Conservation (phyloP, 2,797 vertebrate genomes). For the Eidolon dupreanum region DNA sequence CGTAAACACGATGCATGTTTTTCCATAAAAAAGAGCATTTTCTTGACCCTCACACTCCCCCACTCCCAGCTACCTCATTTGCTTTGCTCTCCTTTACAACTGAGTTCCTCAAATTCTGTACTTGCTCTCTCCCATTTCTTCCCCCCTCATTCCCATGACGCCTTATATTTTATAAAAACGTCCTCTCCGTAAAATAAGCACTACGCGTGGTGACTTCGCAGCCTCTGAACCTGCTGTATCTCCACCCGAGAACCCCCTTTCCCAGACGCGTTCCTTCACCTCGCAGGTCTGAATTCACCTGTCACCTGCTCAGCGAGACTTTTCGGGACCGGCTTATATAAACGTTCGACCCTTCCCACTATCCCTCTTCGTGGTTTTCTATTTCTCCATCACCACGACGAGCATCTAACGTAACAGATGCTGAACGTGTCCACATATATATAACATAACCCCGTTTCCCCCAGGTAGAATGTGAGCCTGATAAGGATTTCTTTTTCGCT, state of each 20-base stretch:
- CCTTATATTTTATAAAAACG: background rate
- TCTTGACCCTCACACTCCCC: no score
- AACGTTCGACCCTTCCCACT: background rate
- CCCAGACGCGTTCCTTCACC: background rate
- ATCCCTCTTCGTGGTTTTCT: background rate
- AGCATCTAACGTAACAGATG: no score
- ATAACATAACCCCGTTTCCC: background rate
- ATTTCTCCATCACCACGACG: background rate
- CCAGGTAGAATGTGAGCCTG: background rate
- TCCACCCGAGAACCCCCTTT: background rate
- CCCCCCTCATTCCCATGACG: background rate
- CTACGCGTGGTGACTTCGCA: background rate
- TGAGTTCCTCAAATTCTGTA: background rate
- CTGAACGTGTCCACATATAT: no score
- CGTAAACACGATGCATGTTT: background rate
- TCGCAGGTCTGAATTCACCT: no score
- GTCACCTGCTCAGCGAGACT: background rate
- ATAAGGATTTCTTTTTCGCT: background rate
- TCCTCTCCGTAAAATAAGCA: background rate
- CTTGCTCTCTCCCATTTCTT: background rate
- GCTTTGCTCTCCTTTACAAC: background rate
- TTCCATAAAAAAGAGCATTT: background rate
- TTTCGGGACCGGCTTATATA: background rate
- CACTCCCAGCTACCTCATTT: background rate
- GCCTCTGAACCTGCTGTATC: accelerated